Evolutionary conservation across 2,888 invertebrate species (phyloP).

Genomic region (Anoplius nigerrimus): DNA sequence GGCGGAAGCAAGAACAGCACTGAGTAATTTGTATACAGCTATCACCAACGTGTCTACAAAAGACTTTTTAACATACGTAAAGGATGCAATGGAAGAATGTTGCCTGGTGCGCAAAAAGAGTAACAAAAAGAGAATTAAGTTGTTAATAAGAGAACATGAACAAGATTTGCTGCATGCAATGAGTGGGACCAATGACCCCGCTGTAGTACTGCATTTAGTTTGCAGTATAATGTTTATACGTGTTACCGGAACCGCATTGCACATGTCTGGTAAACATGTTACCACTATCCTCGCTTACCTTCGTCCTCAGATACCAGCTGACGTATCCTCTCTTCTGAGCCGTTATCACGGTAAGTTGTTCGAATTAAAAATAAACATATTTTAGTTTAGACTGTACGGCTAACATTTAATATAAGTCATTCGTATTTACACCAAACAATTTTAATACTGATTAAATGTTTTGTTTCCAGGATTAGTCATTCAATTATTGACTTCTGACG

Average conservation of each 20-base stretch:
- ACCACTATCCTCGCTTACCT: slow-evolving; percentile 86
- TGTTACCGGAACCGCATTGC: slow-evolving; percentile 87
- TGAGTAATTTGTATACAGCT: slow-evolving; percentile 83
- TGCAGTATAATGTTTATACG: slow-evolving; percentile 88
- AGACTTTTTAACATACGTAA: slow-evolving; percentile 86
- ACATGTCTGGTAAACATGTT: slow-evolving; percentile 96
- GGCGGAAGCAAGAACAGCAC: slow-evolving; percentile 81
- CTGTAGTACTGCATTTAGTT: slow-evolving; percentile 86
- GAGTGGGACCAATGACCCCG: slow-evolving; percentile 84
- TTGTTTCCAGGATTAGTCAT: no score
- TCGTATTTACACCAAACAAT: no score
- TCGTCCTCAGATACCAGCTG: slow-evolving; percentile 81
- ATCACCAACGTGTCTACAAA: slow-evolving; percentile 84
- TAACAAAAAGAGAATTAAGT: slow-evolving; percentile 91
- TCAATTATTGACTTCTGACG: no score
- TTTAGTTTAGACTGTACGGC: no score
- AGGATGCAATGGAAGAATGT: slow-evolving; percentile 82
- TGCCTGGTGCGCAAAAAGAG: slow-evolving; percentile 90
- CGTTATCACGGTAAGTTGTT: slow-evolving; percentile 85
- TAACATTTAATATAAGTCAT: no score
- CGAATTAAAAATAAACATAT: slow-evolving; percentile 4
- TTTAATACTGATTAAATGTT: no score
- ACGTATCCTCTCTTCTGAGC: slow-evolving; percentile 81
- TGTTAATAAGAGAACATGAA: slow-evolving; percentile 86
- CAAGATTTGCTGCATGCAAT: slow-evolving; percentile 89